Conservation (phyloP, 2,797 vertebrate species). For the Galagoides demidoff region DNA sequence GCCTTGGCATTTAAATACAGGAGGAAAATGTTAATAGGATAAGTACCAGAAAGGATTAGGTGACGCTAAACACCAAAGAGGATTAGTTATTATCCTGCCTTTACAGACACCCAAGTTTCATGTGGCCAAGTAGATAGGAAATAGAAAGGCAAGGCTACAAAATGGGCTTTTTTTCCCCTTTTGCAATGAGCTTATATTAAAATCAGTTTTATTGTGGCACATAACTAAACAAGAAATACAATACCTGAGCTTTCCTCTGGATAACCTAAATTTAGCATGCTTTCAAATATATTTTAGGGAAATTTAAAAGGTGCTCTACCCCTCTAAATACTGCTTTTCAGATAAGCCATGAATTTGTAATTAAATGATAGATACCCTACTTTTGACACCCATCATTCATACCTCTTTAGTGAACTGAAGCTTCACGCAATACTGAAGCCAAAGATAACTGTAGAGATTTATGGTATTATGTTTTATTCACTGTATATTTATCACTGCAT, state of each 20-base stretch:
- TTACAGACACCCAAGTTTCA: conserved; percentile 72
- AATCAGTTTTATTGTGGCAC: conserved; percentile 71
- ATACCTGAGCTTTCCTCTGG: conserved; percentile 39
- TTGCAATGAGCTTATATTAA: conserved; percentile 69
- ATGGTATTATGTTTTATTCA: background rate
- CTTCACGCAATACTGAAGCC: background rate
- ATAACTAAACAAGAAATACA: conserved; percentile 68
- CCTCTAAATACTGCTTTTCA: background rate
- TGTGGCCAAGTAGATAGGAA: conserved; percentile 69
- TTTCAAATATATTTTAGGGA: conserved; percentile 23
- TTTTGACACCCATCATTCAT: background rate
- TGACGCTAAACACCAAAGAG: conserved; percentile 72
- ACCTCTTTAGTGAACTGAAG: background rate
- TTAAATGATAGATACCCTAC: background rate
- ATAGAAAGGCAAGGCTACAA: conserved; percentile 47
- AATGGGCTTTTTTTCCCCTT: background rate
- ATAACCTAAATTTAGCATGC: conserved; percentile 44
- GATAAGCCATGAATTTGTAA: background rate
- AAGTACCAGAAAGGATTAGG: conserved; percentile 82
- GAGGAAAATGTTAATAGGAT: conserved; percentile 77
- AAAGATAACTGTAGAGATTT: background rate
- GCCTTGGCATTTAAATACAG: conserved; percentile 78
- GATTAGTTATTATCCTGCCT: conserved; percentile 83
- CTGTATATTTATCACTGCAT: background rate
- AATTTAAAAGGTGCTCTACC: background rate